Evolutionary conservation across 2,888 invertebrate species (phyloP), one percentile per base, ranked within the genome.

Genomic region (Prosapia bicincta): DNA sequence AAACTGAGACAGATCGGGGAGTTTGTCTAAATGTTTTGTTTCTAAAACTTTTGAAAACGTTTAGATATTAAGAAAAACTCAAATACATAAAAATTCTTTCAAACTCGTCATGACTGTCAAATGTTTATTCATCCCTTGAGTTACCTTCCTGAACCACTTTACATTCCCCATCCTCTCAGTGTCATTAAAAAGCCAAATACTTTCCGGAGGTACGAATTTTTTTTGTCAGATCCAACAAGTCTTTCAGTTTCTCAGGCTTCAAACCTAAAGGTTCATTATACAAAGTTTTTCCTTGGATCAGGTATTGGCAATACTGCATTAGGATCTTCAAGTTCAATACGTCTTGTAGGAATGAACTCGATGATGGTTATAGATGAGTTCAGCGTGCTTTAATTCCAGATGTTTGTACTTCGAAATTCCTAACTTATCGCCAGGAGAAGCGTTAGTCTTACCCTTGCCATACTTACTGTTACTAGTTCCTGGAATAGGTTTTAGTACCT

Each of bases 261-360:
- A n/a, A 25, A 68, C 68, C 68, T 68, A 68, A 68, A 68, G 68
- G 26, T 9, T 5, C 68, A 3, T 68, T 68, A 9, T 25, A 68
- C 24, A 68, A 25, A 24, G 20, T 26, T 25, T 68, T n/a, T 68
- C 1, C 68, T 68, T 23, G 24, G 68, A 3, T 68, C 26, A 13
- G 68, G 68, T 5, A 68, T 25, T 68, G 68, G 9, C 1, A 68
- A 68, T 7, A 68, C 26, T 23, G 68, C 68, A 68, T 9, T 26
- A 68, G 26, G 15, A 25, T 25, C 26, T 68, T 68, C 68, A 6
- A 68, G 68, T 25, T 68, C 68, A 13, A 68, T 68, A 1, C n/a
- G 68, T 68, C 68, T 13, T 68, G 26, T 25, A 68, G 25, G 3
- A 68, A 25, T 25, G 68, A 68, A 24, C 0, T 68, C 25, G 23